phyloP scores from a whole-genome alignment of 1,140 invertebrate species.

The Drosophila punjabiensis region DNA sequence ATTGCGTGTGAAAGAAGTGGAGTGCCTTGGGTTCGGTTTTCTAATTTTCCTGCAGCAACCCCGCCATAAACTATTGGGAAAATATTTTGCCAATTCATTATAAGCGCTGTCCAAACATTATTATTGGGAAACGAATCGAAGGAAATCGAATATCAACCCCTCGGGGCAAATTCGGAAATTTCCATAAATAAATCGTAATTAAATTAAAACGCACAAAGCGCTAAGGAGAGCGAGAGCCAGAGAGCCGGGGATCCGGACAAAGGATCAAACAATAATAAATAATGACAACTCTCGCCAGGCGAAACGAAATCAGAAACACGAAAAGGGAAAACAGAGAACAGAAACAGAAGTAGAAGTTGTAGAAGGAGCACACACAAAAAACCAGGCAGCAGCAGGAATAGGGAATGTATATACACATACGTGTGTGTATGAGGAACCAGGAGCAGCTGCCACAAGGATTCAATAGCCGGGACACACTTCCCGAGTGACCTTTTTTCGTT shows the following conservation, averaged over 20 bases:
- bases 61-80: conserved; percentile 35
- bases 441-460: conserved; percentile 76
- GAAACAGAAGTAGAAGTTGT: conserved; percentile 20
- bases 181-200: conserved; percentile 80
- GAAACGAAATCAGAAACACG: conserved; percentile 41
- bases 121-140: conserved; percentile 36
- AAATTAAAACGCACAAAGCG: conserved; percentile 77
- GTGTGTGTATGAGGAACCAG: conserved; percentile 25
- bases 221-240: conserved; percentile 41
- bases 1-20: conserved; percentile 67
- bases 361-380: conserved; percentile 49
- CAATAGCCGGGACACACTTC: conserved; percentile 74
- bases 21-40: conserved; percentile 28
- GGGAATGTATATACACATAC: not conserved
- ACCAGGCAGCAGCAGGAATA: conserved; percentile 23
- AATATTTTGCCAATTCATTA: conserved; percentile 76
- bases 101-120: conserved; percentile 73
- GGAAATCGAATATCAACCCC: conserved; percentile 24
- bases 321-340: conserved; percentile 21
- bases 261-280: conserved; percentile 73
- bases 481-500: conserved; percentile 72
- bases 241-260: conserved; percentile 50
- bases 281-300: conserved; percentile 62
- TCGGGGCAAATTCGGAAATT: conserved; percentile 33
- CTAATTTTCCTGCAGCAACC: conserved; percentile 29